Percentiles rank a stretch among this genome's conserved stretches.
phyloP scores from a whole-genome alignment of 1,140 invertebrate genomes.

The Monochamus saltuarius region DNA sequence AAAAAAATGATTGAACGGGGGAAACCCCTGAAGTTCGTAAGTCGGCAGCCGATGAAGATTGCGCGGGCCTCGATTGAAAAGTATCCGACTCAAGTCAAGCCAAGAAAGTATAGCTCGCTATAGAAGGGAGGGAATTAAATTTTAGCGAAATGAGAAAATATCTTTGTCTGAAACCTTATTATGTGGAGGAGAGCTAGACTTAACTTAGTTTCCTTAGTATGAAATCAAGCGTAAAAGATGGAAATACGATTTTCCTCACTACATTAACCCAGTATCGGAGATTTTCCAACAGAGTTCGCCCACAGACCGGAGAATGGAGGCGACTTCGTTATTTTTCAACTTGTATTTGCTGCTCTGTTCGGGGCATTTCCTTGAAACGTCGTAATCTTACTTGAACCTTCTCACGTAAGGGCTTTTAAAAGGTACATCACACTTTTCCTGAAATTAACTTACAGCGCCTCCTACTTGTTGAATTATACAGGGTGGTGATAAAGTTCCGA shows the following conservation, averaged over 20 bases:
- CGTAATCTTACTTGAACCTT: no score
- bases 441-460: no score
- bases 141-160: slow-evolving; percentile 12
- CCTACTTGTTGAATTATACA: no score
- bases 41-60: no score
- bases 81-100: no score
- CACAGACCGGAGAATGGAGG: slow-evolving; percentile 5
- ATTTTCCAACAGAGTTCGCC: slow-evolving; percentile 31
- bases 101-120: neutral
- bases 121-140: neutral
- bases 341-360: neutral
- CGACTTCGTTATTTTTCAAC: slow-evolving; percentile 5
- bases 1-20: no score
- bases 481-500: no score
- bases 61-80: no score
- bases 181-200: slow-evolving; percentile 24
- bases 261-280: slow-evolving; percentile 35
- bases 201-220: slow-evolving; percentile 34
- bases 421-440: no score
- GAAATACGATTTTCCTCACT: slow-evolving; percentile 39
- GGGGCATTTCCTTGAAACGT: no score
- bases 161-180: slow-evolving; percentile 20
- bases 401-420: no score
- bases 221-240: slow-evolving; percentile 34
- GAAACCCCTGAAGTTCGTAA: no score